Evolutionary conservation across 2,113 vertebrate species (phyloP).

Genomic region (Xiphophorus hellerii): DNA sequence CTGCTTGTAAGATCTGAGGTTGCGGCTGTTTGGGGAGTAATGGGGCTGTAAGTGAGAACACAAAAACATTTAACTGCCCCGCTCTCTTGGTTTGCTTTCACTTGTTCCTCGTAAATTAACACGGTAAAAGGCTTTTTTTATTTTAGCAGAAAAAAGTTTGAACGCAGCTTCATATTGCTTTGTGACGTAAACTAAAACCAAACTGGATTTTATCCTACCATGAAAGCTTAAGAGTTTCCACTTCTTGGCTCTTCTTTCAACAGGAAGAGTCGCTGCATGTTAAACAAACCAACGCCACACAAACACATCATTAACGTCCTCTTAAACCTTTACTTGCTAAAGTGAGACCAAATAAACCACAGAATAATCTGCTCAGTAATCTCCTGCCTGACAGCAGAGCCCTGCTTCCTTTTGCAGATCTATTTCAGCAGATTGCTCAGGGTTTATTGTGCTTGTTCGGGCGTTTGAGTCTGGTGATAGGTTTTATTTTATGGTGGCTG

Average conservation of each 20-base stretch:
- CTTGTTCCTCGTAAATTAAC: conserved; percentile 9
- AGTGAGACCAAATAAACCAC: conserved; percentile 61
- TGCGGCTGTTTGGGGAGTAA: conserved; percentile 40
- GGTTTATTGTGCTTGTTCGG: conserved; percentile 74
- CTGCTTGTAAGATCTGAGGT: conserved; percentile 7
- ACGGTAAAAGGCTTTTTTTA: background rate
- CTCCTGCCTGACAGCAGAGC: conserved; percentile 37
- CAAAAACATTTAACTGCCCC: background rate
- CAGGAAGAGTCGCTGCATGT: conserved; percentile 57
- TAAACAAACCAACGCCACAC: conserved; percentile 34
- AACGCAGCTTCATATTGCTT: conserved; percentile 5
- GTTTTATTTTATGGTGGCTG: conserved; percentile 60
- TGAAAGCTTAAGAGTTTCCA: conserved; percentile 3
- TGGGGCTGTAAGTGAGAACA: conserved; percentile 12
- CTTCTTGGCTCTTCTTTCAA: conserved; percentile 50
- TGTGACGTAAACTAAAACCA: background rate
- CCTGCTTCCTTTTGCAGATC: conserved; percentile 27
- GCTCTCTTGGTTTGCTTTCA: conserved; percentile 3
- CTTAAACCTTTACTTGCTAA: conserved; percentile 40
- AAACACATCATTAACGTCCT: conserved; percentile 31
- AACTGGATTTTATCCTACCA: conserved; percentile 1
- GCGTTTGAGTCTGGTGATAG: conserved; percentile 56
- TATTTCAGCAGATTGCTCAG: conserved; percentile 32
- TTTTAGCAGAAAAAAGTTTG: background rate
- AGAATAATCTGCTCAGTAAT: conserved; percentile 50